These are phyloP conservation scores for Lagopus leucura DNA, from an alignment of 2,113 vertebrate species.

Conservation along the genomic window DNA sequence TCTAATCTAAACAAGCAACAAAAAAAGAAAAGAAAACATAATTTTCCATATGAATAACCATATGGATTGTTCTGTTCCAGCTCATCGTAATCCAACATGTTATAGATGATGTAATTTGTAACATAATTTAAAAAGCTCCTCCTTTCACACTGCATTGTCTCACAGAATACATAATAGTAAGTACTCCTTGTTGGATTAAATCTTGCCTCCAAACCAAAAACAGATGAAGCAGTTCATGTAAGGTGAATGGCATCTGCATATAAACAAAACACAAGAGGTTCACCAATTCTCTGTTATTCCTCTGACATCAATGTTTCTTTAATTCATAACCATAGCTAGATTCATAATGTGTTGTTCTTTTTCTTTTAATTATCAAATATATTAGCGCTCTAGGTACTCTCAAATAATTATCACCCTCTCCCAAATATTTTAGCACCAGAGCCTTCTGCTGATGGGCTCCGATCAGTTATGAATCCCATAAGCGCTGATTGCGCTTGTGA, in stretches of 20 bases:
- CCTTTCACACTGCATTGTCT: neutral
- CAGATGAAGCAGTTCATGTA: neutral
- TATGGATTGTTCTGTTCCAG: neutral
- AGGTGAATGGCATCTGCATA: neutral
- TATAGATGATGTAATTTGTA: slow-evolving; percentile 23
- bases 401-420: neutral
- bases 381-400: neutral
- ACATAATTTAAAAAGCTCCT: neutral
- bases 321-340: neutral
- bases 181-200: neutral
- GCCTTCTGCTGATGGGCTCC: neutral
- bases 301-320: neutral
- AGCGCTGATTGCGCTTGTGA: slow-evolving; percentile 1
- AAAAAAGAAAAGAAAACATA: neutral
- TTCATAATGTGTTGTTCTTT: neutral
- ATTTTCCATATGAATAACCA: neutral
- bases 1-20: neutral
- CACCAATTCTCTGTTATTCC: neutral
- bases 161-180: neutral
- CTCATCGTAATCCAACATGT: neutral
- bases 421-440: neutral
- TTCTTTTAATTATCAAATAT: neutral
- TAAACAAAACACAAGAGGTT: neutral
- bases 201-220: neutral
- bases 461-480: slow-evolving; percentile 25